A percentile compares a stretch with the other conserved stretches of the same genome.
phyloP scores from a whole-genome alignment of 1,140 invertebrate genomes.

The Caenorhabditis remanei region DNA sequence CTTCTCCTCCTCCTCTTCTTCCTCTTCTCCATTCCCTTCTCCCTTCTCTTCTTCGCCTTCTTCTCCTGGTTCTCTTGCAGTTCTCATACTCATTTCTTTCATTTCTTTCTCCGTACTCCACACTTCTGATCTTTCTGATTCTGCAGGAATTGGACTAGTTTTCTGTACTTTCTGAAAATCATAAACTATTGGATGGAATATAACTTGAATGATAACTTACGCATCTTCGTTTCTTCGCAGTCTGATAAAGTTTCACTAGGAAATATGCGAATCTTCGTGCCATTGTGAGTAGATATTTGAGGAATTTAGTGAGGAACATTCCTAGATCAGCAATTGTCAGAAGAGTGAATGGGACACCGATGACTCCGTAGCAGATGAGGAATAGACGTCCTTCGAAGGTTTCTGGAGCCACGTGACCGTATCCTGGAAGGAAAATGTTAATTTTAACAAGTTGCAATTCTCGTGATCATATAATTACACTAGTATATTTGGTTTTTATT shows the following conservation, averaged over 20 bases:
- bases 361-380: constrained; percentile 72
- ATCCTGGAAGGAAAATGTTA: constrained; percentile 78
- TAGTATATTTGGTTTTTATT: too few relatives aligned
- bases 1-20: constrained; percentile 59
- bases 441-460: too few relatives aligned
- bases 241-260: neutral
- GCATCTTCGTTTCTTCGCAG: neutral
- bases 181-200: neutral
- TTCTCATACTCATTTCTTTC: constrained; percentile 40
- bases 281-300: constrained; percentile 55
- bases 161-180: neutral
- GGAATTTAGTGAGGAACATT: constrained; percentile 70
- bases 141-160: neutral
- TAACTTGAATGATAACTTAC: neutral
- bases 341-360: constrained; percentile 73
- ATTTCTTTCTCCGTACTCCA: constrained; percentile 44
- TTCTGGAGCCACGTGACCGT: constrained; percentile 80
- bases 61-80: constrained; percentile 30
- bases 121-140: constrained; percentile 31
- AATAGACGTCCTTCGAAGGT: constrained; percentile 76
- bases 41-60: constrained; percentile 28
- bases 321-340: constrained; percentile 72
- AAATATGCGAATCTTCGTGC: constrained; percentile 15
- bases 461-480: too few relatives aligned
- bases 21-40: constrained; percentile 37